Evolutionary conservation across 2,113 vertebrate species (phyloP).

Genomic region (Dasyornis broadbenti): DNA sequence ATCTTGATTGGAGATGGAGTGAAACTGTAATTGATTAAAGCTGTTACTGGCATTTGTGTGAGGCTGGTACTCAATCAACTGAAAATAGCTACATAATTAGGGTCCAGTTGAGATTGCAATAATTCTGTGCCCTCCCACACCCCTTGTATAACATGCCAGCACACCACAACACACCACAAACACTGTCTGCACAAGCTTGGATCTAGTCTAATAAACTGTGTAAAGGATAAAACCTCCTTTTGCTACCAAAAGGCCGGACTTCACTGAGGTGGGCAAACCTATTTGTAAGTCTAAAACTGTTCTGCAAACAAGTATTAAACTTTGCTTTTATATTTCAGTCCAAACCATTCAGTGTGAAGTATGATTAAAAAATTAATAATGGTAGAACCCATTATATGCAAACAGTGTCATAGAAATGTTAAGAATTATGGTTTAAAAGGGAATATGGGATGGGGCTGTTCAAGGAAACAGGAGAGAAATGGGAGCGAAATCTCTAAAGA

Average conservation of each 20-base stretch:
- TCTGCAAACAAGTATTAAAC: neutral
- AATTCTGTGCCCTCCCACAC: neutral
- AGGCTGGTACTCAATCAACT: neutral
- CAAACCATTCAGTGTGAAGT: neutral
- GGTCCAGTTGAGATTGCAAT: neutral
- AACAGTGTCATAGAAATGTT: neutral
- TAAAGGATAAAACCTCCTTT: neutral
- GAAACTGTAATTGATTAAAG: neutral
- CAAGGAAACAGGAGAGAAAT: neutral
- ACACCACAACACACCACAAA: neutral
- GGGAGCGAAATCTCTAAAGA: neutral
- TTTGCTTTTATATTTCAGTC: neutral
- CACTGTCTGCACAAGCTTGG: neutral
- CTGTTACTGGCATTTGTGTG: neutral
- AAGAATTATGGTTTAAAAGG: neutral
- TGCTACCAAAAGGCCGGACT: neutral
- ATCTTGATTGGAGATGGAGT: neutral
- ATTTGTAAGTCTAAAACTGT: neutral
- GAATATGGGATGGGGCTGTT: neutral
- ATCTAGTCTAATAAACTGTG: neutral
- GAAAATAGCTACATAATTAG: neutral
- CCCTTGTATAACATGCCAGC: neutral
- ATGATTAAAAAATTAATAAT: neutral
- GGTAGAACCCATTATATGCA: rapidly evolving
- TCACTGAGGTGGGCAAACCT: neutral